Conservation (phyloP, 2,113 vertebrate species). For the Rhipidura dahli region DNA sequence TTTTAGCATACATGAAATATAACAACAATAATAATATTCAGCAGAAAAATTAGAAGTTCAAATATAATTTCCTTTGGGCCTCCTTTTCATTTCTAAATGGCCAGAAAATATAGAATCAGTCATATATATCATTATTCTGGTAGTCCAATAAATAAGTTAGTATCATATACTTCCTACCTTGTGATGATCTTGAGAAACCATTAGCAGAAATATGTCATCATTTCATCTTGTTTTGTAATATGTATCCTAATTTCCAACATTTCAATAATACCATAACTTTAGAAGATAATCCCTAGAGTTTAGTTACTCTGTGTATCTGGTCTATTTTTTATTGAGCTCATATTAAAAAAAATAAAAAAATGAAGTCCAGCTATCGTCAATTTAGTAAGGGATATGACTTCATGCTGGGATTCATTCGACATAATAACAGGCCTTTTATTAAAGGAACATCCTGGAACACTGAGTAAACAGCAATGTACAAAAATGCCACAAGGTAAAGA, state of each 20-base stretch:
- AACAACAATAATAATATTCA: not conserved
- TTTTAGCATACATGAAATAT: not conserved
- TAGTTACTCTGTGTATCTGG: not conserved
- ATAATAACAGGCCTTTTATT: constrained; percentile 54
- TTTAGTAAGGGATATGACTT: constrained; percentile 1
- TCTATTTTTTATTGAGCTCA: not conserved
- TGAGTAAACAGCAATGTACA: constrained; percentile 42
- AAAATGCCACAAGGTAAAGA: constrained; percentile 64
- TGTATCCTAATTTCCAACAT: not conserved
- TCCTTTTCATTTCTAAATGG: not conserved
- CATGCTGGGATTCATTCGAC: constrained; percentile 27
- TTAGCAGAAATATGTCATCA: not conserved
- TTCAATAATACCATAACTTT: not conserved
- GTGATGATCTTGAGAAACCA: not conserved
- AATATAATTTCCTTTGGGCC: not conserved
- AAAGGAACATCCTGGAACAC: constrained; percentile 49
- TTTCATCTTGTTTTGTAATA: not conserved
- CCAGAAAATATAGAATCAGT: not conserved
- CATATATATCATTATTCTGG: not conserved
- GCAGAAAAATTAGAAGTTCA: not conserved
- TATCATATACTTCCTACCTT: not conserved
- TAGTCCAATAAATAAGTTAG: not conserved
- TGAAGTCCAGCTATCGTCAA: not conserved
- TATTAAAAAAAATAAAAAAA: too few species aligned
- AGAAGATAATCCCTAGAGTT: not conserved